Evolutionary conservation across 2,797 vertebrate genomes (phyloP).

Genomic region (Rhodeus uyekii): DNA sequence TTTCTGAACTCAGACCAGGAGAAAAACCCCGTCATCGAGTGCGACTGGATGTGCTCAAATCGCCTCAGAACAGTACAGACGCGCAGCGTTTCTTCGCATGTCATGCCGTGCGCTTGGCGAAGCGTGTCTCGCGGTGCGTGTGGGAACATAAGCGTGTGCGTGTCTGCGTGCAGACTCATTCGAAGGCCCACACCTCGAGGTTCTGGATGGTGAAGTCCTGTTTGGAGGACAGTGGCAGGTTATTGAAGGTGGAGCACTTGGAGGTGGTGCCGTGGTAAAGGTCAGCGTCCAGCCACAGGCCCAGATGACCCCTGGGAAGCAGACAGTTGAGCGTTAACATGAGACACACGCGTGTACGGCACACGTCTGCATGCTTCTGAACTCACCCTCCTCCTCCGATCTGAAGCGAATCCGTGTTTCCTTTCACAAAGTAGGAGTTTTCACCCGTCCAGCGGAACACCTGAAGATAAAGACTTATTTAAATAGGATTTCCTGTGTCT

Average conservation of each 20-base stretch:
- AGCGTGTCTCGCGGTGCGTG: conserved; percentile 4
- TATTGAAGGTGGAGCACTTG: conserved; percentile 94
- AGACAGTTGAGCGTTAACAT: background rate
- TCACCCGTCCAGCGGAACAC: conserved; percentile 96
- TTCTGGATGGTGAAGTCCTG: conserved; percentile 97
- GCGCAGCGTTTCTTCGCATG: background rate
- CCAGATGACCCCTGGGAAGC: conserved; percentile 85
- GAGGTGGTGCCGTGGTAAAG: conserved; percentile 93
- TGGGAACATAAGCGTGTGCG: conserved; percentile 30
- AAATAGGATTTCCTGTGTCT: too few relatives aligned
- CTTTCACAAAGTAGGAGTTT: conserved; percentile 98
- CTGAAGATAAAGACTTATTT: conserved; percentile 68
- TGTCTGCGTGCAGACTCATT: conserved; percentile 61
- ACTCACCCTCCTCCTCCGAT: conserved; percentile 95
- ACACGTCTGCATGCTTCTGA: background rate
- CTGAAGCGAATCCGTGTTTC: conserved; percentile 91
- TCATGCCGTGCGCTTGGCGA: conserved; percentile 18
- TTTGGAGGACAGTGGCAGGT: conserved; percentile 89
- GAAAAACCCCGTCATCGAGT: background rate
- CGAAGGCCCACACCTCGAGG: conserved; percentile 91
- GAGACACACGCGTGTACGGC: background rate
- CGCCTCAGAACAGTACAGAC: conserved; percentile 5
- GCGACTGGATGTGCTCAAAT: background rate
- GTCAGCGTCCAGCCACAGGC: conserved; percentile 95
- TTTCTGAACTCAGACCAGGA: conserved; percentile 29